These are phyloP conservation scores for Gasterosteus aculeatus DNA, from an alignment of 2,113 vertebrate species.

Conservation along the genomic window DNA sequence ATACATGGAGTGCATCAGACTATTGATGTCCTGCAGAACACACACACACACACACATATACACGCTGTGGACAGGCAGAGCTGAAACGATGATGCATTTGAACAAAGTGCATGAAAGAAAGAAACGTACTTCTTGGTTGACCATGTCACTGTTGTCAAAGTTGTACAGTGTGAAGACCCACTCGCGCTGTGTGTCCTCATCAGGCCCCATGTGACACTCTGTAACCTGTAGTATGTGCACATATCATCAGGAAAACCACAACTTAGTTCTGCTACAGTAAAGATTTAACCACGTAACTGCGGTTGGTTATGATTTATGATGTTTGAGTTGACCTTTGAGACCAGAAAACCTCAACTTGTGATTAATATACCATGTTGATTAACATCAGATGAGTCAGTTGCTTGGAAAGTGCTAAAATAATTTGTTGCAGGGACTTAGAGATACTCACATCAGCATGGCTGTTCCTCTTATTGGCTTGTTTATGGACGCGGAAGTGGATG, in stretches of 20 bases:
- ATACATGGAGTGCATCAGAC: constrained; percentile 90
- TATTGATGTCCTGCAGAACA: constrained; percentile 87
- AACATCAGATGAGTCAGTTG: neutral
- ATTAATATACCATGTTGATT: neutral
- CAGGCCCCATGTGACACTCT: constrained; percentile 80
- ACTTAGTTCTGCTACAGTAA: neutral
- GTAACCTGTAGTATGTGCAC: constrained; percentile 78
- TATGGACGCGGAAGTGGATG: constrained; percentile 21
- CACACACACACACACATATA: constrained; percentile 10
- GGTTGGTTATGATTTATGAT: neutral
- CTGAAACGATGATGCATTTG: neutral
- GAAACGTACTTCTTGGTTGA: constrained; percentile 85
- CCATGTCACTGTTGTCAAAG: constrained; percentile 90
- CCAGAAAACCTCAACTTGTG: neutral
- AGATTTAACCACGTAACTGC: neutral
- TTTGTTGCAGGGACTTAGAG: neutral
- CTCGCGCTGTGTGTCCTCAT: constrained; percentile 87
- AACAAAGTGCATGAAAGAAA: neutral
- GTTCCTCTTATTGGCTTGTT: constrained; percentile 35
- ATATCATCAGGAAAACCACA: constrained; percentile 6
- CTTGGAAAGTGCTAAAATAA: neutral
- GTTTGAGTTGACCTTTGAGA: neutral
- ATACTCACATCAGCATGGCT: constrained; percentile 51
- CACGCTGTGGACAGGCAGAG: neutral
- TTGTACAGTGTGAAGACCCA: constrained; percentile 93